These are phyloP conservation scores for Athene noctua DNA, from an alignment of 2,113 vertebrate genomes.

Conservation along the genomic window DNA sequence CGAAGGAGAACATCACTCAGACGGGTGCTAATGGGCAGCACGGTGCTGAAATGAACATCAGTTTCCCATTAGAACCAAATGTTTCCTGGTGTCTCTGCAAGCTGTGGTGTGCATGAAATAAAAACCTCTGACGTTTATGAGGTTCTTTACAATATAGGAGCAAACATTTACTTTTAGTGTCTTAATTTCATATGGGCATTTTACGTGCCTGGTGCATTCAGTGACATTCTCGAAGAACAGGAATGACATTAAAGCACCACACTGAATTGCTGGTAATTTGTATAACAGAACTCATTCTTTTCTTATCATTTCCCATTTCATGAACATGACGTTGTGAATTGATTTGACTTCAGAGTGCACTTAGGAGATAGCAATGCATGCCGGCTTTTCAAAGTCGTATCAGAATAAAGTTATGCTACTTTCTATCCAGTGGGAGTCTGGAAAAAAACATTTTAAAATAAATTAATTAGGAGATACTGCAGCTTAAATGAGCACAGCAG, in stretches of 20 bases:
- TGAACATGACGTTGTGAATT: constrained; percentile 33
- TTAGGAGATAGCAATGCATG: not conserved
- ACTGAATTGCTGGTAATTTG: constrained; percentile 53
- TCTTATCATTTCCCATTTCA: constrained; percentile 52
- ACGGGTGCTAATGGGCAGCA: not conserved
- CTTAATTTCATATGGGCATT: constrained; percentile 48
- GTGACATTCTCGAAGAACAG: constrained; percentile 26
- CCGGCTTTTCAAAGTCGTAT: not conserved
- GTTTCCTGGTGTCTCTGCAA: not conserved
- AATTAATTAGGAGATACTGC: not conserved
- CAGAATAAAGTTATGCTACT: not conserved
- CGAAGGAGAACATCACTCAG: not conserved
- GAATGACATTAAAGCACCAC: constrained; percentile 28
- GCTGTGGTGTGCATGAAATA: constrained; percentile 14
- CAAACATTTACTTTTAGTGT: constrained; percentile 44
- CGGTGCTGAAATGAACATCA: not conserved
- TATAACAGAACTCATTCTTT: constrained; percentile 54
- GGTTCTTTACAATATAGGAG: constrained; percentile 19
- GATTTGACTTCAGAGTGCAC: constrained; percentile 53
- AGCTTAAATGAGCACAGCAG: not conserved
- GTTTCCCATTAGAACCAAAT: constrained; percentile 17
- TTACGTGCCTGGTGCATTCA: not conserved
- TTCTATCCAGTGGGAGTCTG: not conserved
- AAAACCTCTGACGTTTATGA: constrained; percentile 48
- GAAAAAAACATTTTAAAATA: not conserved